Evolutionary conservation across 2,797 vertebrate species (phyloP), one percentile per base, ranked within the genome.

Genomic region (Dendrocincla tyrannina): DNA sequence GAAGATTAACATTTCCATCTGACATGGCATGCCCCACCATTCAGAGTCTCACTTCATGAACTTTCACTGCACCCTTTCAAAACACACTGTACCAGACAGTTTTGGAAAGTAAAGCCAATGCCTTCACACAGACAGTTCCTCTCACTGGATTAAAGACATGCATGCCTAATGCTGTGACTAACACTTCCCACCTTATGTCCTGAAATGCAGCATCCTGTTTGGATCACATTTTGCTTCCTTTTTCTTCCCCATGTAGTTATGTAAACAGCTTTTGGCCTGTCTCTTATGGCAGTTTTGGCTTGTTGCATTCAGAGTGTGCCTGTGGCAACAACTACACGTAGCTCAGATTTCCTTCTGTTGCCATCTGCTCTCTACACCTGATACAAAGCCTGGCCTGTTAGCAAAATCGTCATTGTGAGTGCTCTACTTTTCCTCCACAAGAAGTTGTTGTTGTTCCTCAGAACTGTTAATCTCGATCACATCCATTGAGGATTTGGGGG

Each of bases 181-280:
- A 95, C 91, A 86, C 88, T 95, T 96, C 90, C 94, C 88, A 95
- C 90, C 88, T 95, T 74, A 85, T 95, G 90, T 96, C 94, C 88
- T 91, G 64, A 95, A 94, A 93, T 69, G 59, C 55, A 90, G 63
- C n/a, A 79, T 87, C 81, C 92, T 90, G 50, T 89, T 85, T 53
- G 2, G 55, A 93, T 94, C 53, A 74, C 94, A 75, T 87, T 67
- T 95, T 86, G 18, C 80, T 93, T 95, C 88, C 74, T 87, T 90
- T 59, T 82, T 70, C 83, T 95, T 81, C 55, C 58, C 25, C 23
- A 6, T 9, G 1, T 55, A 67, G 66, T 87, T 94, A 91, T 13
- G 39, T 76, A 94, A 93, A 88, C 81, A 93, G 59, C 41, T 91
- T 92, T 88, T 90, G 56, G 66, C 63, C 58, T 37, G 11, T 69